Evolutionary conservation across 2,888 invertebrate species (phyloP).

Genomic region (Brachyopa scutellaris): DNA sequence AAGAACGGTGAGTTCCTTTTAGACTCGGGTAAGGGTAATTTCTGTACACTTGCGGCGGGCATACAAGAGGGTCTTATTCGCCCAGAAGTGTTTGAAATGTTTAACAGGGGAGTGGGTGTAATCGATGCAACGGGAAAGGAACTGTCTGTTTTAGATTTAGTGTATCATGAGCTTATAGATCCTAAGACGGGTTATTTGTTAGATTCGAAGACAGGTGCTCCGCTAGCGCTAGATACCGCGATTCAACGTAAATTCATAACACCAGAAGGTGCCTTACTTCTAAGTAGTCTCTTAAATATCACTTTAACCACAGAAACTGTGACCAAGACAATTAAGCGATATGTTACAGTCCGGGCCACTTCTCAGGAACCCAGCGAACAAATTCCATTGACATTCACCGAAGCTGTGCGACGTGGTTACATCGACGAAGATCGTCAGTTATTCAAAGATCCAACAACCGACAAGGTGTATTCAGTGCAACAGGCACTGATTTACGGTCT

Average conservation of each 20-base stretch:
- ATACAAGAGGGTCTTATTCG: slow-evolving; percentile 90
- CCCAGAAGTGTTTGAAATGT: slow-evolving; percentile 93
- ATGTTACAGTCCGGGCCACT: slow-evolving; percentile 88
- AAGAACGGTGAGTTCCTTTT: slow-evolving; percentile 88
- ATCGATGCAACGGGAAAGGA: slow-evolving; percentile 88
- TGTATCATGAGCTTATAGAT: slow-evolving; percentile 92
- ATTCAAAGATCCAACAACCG: slow-evolving; percentile 89
- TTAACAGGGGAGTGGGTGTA: slow-evolving; percentile 91
- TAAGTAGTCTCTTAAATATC: slow-evolving; percentile 93
- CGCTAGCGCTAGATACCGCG: slow-evolving; percentile 92
- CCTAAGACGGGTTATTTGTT: slow-evolving; percentile 93
- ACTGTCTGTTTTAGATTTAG: slow-evolving; percentile 92
- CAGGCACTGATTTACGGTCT: slow-evolving; percentile 90
- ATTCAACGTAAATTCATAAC: slow-evolving; percentile 92
- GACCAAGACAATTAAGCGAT: slow-evolving; percentile 91
- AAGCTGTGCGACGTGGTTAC: slow-evolving; percentile 89
- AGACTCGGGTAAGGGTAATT: slow-evolving; percentile 88
- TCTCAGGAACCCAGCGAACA: slow-evolving; percentile 83
- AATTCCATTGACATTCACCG: slow-evolving; percentile 88
- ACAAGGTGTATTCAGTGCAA: slow-evolving; percentile 88
- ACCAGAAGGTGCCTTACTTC: slow-evolving; percentile 92
- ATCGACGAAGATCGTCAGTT: slow-evolving; percentile 90
- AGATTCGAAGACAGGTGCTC: slow-evolving; percentile 87
- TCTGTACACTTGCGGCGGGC: slow-evolving; percentile 90
- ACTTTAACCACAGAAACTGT: slow-evolving; percentile 94